These are phyloP conservation scores for Acleris holmiana DNA, from an alignment of 2,888 invertebrate species.

Conservation along the genomic window DNA sequence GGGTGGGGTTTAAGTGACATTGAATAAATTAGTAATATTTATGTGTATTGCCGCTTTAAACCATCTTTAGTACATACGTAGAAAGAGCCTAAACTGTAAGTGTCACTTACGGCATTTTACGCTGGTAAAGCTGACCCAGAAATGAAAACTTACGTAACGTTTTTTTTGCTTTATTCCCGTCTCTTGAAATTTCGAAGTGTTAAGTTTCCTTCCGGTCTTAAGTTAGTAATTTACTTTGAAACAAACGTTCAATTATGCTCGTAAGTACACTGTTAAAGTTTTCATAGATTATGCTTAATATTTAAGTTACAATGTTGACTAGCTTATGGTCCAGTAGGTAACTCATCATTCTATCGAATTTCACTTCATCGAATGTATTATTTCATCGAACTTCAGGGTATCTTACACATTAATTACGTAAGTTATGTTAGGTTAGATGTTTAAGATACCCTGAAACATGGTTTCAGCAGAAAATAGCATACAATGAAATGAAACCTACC, in stretches of 20 bases:
- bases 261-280: slow-evolving; percentile 16
- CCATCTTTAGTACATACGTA: background rate
- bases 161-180: slow-evolving; percentile 27
- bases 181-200: slow-evolving; percentile 18
- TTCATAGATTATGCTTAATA: slow-evolving; percentile 4
- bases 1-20: no score
- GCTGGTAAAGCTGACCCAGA: background rate
- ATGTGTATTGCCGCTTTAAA: no score
- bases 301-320: background rate
- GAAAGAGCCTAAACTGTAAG: background rate
- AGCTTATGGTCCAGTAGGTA: background rate
- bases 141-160: slow-evolving; percentile 17
- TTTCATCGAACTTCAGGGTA: no score
- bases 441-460: no score
- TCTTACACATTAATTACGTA: no score
- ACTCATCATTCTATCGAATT: no score
- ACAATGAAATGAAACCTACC: no score
- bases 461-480: no score
- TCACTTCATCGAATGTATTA: no score
- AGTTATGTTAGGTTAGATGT: no score
- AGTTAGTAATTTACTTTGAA: slow-evolving; percentile 30
- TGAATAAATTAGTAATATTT: no score
- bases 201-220: slow-evolving; percentile 17
- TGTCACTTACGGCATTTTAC: slow-evolving; percentile 9
- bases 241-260: slow-evolving; percentile 21